These are phyloP conservation scores for Pilophorus perplexus DNA, from an alignment of 2,888 invertebrate genomes.

Conservation along the genomic window DNA sequence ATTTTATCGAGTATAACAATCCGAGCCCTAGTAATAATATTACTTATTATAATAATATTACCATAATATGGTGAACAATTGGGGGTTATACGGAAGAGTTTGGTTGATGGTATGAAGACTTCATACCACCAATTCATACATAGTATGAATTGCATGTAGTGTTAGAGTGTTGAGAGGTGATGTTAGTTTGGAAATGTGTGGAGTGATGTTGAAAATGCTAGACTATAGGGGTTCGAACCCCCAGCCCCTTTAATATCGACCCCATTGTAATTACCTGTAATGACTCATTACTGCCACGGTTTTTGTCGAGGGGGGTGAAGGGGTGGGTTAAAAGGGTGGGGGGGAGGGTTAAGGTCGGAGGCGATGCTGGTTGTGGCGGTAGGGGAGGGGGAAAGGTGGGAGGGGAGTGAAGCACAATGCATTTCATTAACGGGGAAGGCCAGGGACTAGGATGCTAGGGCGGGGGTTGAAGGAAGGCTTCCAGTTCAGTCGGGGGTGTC, in stretches of 20 bases:
- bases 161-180: too few species aligned
- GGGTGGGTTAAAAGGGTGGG: not conserved
- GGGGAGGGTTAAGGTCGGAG: slow-evolving; percentile 25
- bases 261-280: slow-evolving; percentile 46
- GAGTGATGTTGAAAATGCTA: slow-evolving; percentile 13
- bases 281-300: slow-evolving; percentile 44
- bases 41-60: too few species aligned
- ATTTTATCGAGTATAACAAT: too few species aligned
- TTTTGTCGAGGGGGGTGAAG: slow-evolving; percentile 17
- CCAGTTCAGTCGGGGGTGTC: not conserved
- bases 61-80: too few species aligned
- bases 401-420: slow-evolving; percentile 37
- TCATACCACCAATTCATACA: too few species aligned
- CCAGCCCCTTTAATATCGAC: slow-evolving; percentile 37
- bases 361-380: slow-evolving; percentile 6
- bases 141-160: too few species aligned
- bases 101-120: too few species aligned
- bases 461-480: not conserved
- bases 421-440: slow-evolving; percentile 40
- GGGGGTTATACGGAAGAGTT: too few species aligned
- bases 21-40: too few species aligned
- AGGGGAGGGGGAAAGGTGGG: not conserved
- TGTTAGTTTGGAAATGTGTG: too few species aligned
- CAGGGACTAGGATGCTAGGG: not conserved
- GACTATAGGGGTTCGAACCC: not conserved